These are phyloP conservation scores for Nomada ruficornis DNA, from an alignment of 2,888 invertebrate genomes.

Conservation along the genomic window DNA sequence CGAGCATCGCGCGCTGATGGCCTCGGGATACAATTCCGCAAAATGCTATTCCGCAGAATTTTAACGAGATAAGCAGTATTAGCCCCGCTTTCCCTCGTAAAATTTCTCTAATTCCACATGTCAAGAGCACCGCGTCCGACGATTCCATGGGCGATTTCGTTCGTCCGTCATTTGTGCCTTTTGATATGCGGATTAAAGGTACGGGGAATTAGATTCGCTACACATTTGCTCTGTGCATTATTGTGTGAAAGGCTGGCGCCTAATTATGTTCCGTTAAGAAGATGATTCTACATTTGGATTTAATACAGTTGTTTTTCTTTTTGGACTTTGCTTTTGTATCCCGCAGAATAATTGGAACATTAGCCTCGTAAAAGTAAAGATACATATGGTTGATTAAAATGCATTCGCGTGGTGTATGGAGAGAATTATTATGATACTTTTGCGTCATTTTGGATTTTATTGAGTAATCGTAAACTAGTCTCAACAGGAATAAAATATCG, in stretches of 20 bases:
- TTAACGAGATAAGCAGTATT: conserved; percentile 35
- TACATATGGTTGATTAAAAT: too few relatives aligned
- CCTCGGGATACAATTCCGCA: conserved; percentile 29
- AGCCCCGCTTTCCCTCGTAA: conserved; percentile 14
- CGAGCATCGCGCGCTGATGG: conserved; percentile 26
- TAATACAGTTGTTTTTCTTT: background rate
- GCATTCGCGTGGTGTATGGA: too few relatives aligned
- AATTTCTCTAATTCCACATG: conserved; percentile 37
- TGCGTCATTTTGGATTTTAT: background rate
- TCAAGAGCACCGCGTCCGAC: conserved; percentile 1
- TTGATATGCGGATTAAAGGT: background rate
- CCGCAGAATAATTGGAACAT: too few relatives aligned
- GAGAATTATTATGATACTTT: too few relatives aligned
- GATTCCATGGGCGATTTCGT: background rate
- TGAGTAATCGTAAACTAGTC: background rate
- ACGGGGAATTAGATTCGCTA: background rate
- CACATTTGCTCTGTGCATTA: background rate
- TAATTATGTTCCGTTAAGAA: background rate
- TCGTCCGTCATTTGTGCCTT: background rate
- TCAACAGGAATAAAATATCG: too few relatives aligned
- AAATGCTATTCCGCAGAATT: conserved; percentile 42
- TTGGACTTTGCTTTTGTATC: too few relatives aligned
- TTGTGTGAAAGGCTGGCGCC: background rate
- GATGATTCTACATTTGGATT: background rate
- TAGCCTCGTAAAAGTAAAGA: too few relatives aligned